phyloP scores from a whole-genome alignment of 2,888 invertebrate genomes.

The Steromphala cineraria region DNA sequence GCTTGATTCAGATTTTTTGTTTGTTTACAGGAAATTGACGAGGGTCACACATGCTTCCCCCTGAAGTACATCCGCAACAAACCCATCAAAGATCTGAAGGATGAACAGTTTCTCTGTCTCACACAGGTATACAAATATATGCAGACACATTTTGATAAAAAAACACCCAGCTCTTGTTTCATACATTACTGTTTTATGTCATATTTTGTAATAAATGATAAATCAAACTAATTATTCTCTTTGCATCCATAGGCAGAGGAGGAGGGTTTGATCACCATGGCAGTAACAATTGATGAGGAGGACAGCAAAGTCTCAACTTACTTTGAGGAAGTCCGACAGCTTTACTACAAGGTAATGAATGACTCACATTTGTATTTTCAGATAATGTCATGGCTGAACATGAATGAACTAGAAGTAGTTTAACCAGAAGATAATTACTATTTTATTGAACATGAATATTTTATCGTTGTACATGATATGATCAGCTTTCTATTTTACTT shows the following conservation, averaged over 20 bases:
- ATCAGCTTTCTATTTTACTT: too few species aligned
- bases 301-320: conserved; percentile 77
- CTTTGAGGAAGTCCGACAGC: conserved; percentile 91
- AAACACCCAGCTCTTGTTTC: too few species aligned
- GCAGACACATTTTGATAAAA: too few species aligned
- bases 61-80: conserved; percentile 94
- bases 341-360: conserved; percentile 85
- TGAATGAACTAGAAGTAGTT: too few species aligned
- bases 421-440: too few species aligned
- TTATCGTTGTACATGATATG: too few species aligned
- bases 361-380: too few species aligned
- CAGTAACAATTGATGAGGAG: conserved; percentile 69
- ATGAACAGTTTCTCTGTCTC: conserved; percentile 92
- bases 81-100: conserved; percentile 90
- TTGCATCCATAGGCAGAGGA: conserved; percentile 71
- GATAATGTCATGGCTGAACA: too few species aligned
- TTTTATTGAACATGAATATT: too few species aligned
- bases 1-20: not conserved
- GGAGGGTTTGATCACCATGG: conserved; percentile 72
- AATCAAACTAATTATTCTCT: not conserved
- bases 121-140: conserved; percentile 52
- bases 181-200: too few species aligned
- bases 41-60: conserved; percentile 86
- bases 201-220: not conserved
- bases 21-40: conserved; percentile 87